A percentile compares a stretch with the other conserved stretches of the same genome.
Conservation (phyloP, 2,888 invertebrate species). For the Zaprionus bogoriensis region DNA sequence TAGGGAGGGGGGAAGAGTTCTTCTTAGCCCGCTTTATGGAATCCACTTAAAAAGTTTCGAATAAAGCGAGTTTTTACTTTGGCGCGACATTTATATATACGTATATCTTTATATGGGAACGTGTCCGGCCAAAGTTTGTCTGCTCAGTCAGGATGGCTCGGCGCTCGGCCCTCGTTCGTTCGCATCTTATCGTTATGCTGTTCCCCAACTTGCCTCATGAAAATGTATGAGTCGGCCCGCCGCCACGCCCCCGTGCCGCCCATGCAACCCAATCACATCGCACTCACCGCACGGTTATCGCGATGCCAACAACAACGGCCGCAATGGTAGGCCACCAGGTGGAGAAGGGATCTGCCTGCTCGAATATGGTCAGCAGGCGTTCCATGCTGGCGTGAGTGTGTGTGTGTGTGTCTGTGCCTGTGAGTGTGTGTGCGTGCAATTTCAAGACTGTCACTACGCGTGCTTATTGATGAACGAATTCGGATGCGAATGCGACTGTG, state of each 20-base stretch:
- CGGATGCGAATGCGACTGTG: too few relatives aligned
- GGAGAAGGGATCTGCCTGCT: constrained; percentile 82
- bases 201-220: constrained; percentile 47
- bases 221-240: constrained; percentile 33
- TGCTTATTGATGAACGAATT: constrained; percentile 47
- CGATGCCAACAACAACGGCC: constrained; percentile 83
- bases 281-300: constrained; percentile 84
- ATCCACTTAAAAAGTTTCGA: constrained; percentile 75
- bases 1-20: not conserved
- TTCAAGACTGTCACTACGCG: constrained; percentile 24
- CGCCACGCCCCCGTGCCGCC: too few relatives aligned
- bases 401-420: not conserved
- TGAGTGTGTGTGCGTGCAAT: constrained; percentile 2
- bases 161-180: not conserved
- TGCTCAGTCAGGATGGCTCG: not conserved
- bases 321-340: constrained; percentile 85
- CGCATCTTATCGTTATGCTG: constrained; percentile 47
- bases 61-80: constrained; percentile 48
- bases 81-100: constrained; percentile 60
- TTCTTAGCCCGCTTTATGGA: constrained; percentile 48
- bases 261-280: too few relatives aligned
- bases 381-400: constrained; percentile 77
- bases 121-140: constrained; percentile 60
- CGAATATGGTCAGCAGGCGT: constrained; percentile 78
- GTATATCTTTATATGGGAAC: constrained; percentile 18